Base-by-base conservation (phyloP, 2,113 vertebrate species). In the Callipepla californica region DNA sequence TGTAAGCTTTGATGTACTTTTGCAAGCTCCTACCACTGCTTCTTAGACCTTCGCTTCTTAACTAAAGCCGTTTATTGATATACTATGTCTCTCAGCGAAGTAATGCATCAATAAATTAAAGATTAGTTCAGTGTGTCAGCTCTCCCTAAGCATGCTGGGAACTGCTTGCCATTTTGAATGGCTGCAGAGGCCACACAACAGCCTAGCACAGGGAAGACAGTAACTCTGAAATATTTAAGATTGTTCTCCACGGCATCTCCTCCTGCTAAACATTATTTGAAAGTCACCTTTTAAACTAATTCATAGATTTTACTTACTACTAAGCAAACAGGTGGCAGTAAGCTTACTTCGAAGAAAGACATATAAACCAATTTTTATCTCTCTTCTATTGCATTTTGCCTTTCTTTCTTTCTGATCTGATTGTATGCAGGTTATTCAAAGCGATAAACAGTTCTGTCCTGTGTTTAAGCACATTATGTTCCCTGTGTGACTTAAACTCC, bases 91-190 rank as follows among this genome's bases (percentile, higher is more conserved):
- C 92, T 75, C 94, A 96, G 95, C 80, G 96, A 97, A 96, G 95
- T 93, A 94, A 89, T 74, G 78, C 88, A 91, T 97, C 97, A 94
- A 97, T 97, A 97, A 95, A 97, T 95, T 97, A 97, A 97, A 98
- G 97, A 97, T 97, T 89, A 96, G 97, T 96, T 96, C 94, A 83
- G 89, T 42, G 47, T 96, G 94, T 95, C 96, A 96, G 95, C 82
- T 94, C 87, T 96, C 66, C 72, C 75, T 75, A 66, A 96, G 91
- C 92, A 95, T 94, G 93, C 90, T 92, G 96, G 97, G 96, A 95
- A 92, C 88, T 12, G 26, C 89, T 96, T 94, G 77, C 92, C 86
- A 62, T 92, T 96, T 82, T 26, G 61, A 89, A 77, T 68, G 86
- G 76, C 55, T n/a, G 8, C 85, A 67, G 92, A 95, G 96, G 89